Evolutionary conservation across 2,797 vertebrate genomes (phyloP), one percentile per base, ranked within the genome.

Genomic region (Leptoclinus maculatus): DNA sequence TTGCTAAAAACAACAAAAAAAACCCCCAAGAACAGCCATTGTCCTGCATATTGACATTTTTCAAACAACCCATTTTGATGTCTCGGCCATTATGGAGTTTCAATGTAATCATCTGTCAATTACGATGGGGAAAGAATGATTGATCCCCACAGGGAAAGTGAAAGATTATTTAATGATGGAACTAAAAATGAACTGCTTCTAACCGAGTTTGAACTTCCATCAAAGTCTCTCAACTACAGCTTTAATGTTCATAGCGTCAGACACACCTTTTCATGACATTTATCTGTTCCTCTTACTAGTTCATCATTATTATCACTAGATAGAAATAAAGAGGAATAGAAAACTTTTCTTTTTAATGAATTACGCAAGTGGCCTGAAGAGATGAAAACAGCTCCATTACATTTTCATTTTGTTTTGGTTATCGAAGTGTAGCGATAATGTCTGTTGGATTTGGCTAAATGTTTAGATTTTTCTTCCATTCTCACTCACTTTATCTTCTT

Each of bases 381-480:
- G 34, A 53, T 39, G 43, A 77, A 73, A 83, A 36, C 27, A 76
- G 19, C 34, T 57, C 9, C 16, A 36, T 66, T 63, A 63, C 17
- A 43, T 64, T 78, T 64, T 49, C 29, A 53, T 76, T 73, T 60
- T 77, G 70, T 66, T 87, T 70, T 65, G 56, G 12, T 84, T 75
- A 56, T 27, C 87, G 47, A 71, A 78, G 63, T 65, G 56, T 17
- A 74, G 68, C 3, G 27, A 77, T 78, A 77, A 47, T 58, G 41
- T 32, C 29, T 78, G 74, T 85, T 80, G 39, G 78, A 80, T 77
- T 72, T 75, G 74, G 67, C 71, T 51, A 47, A 88, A 70, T 79
- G 62, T 85, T 90, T 87, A 57, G 79, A 36, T 84, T 83, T 86
- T 69, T 78, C 70, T 87, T 84, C 78, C 69, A 81, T 87, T 88